A percentile compares a stretch with the other conserved stretches of the same genome.
Conservation (phyloP, 1,140 invertebrate genomes). For the Drosophila micromelanica region DNA sequence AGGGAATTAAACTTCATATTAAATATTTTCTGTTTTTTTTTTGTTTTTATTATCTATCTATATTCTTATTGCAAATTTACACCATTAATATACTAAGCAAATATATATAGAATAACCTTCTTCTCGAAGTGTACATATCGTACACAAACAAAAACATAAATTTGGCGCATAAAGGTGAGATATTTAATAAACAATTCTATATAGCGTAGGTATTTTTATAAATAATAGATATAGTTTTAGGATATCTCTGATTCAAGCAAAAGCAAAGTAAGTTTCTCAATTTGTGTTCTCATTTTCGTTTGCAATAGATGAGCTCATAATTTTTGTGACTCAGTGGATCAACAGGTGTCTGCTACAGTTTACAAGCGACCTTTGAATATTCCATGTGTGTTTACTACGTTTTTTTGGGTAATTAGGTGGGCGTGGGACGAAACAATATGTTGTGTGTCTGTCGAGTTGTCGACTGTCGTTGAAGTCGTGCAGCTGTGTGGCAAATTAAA, state of each 20-base stretch:
- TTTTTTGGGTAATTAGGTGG: slow-evolving; percentile 57
- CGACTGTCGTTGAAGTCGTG: slow-evolving; percentile 47
- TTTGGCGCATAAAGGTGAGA: too few relatives aligned
- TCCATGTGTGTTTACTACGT: slow-evolving; percentile 9
- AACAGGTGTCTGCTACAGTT: slow-evolving; percentile 50
- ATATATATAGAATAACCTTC: too few relatives aligned
- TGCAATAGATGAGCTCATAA: slow-evolving; percentile 55
- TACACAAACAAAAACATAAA: too few relatives aligned
- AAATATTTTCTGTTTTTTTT: too few relatives aligned
- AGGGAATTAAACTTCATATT: too few relatives aligned
- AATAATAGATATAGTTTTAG: neutral
- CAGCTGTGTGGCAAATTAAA: slow-evolving; percentile 49
- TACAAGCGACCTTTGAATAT: slow-evolving; percentile 17
- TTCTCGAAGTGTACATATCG: too few relatives aligned
- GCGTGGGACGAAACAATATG: slow-evolving; percentile 29
- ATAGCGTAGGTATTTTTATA: too few relatives aligned
- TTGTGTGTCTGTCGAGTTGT: neutral
- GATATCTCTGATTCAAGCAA: neutral
- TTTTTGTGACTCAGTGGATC: slow-evolving; percentile 42
- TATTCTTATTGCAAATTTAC: too few relatives aligned
- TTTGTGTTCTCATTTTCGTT: slow-evolving; percentile 19
- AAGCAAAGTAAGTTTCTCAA: neutral
- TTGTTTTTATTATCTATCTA: too few relatives aligned
- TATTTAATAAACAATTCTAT: too few relatives aligned
- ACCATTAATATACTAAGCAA: too few relatives aligned